These are phyloP conservation scores for Ammodytes marinus DNA, from an alignment of 2,113 vertebrate species.

Conservation along the genomic window DNA sequence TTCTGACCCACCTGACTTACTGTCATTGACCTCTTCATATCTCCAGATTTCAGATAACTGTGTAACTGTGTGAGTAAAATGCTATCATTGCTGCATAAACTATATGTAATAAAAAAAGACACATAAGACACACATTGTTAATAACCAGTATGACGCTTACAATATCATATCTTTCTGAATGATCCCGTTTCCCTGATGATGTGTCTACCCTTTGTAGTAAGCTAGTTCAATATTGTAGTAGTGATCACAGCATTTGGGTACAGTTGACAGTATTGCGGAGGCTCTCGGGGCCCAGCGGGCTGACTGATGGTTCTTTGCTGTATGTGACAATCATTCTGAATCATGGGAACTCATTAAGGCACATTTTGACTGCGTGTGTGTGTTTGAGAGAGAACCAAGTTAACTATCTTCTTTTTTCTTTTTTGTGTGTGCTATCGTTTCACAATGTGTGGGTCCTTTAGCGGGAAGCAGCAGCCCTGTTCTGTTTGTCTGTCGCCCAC, in stretches of 20 bases:
- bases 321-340: constrained; percentile 39
- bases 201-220: constrained; percentile 1
- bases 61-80: too few species aligned
- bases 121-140: too few species aligned
- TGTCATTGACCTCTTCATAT: too few species aligned
- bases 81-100: too few species aligned
- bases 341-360: constrained; percentile 53
- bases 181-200: neutral
- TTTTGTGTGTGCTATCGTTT: constrained; percentile 22
- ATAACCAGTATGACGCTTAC: too few species aligned
- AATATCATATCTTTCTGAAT: too few species aligned
- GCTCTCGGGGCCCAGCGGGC: neutral
- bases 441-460: constrained; percentile 29
- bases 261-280: constrained; percentile 25
- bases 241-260: constrained; percentile 13
- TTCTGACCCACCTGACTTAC: too few species aligned
- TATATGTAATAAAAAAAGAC: too few species aligned
- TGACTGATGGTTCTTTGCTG: constrained; percentile 30
- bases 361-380: constrained; percentile 6
- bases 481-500: constrained; percentile 57
- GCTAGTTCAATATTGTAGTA: neutral
- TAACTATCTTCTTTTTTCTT: constrained; percentile 15
- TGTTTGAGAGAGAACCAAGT: constrained; percentile 14
- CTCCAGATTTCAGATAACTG: too few species aligned
- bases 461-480: constrained; percentile 43